These are phyloP conservation scores for Ganaspis brasiliensis DNA, from an alignment of 2,888 invertebrate species.

Conservation along the genomic window DNA sequence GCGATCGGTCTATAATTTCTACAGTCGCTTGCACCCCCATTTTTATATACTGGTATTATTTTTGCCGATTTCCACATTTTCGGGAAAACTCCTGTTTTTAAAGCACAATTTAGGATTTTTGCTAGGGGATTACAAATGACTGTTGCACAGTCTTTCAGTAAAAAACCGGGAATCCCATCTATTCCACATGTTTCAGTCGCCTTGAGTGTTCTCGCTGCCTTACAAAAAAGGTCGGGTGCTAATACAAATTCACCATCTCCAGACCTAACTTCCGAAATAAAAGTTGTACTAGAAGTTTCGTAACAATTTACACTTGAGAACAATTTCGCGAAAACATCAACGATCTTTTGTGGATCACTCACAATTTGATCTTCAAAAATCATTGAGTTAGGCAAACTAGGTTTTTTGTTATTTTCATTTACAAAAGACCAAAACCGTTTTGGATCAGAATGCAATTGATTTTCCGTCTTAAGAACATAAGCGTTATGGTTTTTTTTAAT, in stretches of 20 bases:
- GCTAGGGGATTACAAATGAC: background rate
- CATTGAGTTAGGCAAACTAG: no score
- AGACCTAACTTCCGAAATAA: no score
- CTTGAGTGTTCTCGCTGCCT: background rate
- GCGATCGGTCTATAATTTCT: background rate
- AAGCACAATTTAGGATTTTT: background rate
- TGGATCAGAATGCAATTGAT: no score
- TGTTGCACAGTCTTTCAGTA: background rate
- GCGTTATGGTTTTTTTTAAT: no score
- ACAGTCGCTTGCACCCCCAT: background rate
- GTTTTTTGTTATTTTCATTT: no score
- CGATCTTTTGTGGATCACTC: background rate
- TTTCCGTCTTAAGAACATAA: no score
- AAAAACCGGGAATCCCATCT: background rate
- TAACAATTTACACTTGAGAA: background rate
- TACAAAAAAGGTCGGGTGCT: background rate
- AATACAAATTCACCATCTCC: background rate
- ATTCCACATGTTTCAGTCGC: background rate
- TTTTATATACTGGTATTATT: background rate
- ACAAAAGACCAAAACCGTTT: no score
- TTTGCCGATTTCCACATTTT: background rate
- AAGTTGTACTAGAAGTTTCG: background rate
- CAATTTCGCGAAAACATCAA: background rate
- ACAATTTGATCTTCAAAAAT: background rate
- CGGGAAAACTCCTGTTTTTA: background rate